These are phyloP conservation scores for Cathartes aura DNA, from an alignment of 2,113 vertebrate genomes.

Conservation along the genomic window DNA sequence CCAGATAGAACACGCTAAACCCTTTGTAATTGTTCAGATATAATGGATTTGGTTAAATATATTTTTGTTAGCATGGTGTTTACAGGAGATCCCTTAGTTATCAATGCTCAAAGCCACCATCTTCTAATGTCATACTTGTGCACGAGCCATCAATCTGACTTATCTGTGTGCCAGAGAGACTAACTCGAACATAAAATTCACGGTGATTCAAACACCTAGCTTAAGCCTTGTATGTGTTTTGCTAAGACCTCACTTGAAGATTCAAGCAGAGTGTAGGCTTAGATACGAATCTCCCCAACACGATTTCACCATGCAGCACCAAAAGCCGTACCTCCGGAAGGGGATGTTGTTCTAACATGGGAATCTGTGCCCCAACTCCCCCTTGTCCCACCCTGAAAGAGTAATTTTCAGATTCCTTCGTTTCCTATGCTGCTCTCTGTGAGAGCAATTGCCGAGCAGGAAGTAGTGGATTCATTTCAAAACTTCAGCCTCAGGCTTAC, in stretches of 20 bases:
- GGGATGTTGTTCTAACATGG: fast-evolving
- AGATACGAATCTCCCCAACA: neutral
- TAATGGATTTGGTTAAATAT: neutral
- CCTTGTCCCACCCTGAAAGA: neutral
- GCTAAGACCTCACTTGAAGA: neutral
- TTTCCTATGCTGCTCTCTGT: neutral
- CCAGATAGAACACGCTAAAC: neutral
- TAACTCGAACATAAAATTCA: neutral
- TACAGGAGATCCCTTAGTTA: neutral
- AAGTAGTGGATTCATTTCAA: neutral
- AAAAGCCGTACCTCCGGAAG: neutral
- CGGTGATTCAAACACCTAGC: neutral
- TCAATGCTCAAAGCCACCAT: neutral
- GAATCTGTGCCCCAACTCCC: neutral
- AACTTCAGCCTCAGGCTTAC: neutral
- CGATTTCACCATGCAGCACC: neutral
- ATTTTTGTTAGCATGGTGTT: neutral
- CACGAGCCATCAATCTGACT: neutral
- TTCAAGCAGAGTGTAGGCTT: neutral
- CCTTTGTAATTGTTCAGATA: neutral
- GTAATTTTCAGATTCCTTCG: neutral
- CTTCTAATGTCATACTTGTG: neutral
- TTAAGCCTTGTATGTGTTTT: neutral
- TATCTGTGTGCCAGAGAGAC: neutral
- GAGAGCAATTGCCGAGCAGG: neutral